Base-by-base conservation (phyloP, 2,113 vertebrate species). In the Engraulis encrasicolus region DNA sequence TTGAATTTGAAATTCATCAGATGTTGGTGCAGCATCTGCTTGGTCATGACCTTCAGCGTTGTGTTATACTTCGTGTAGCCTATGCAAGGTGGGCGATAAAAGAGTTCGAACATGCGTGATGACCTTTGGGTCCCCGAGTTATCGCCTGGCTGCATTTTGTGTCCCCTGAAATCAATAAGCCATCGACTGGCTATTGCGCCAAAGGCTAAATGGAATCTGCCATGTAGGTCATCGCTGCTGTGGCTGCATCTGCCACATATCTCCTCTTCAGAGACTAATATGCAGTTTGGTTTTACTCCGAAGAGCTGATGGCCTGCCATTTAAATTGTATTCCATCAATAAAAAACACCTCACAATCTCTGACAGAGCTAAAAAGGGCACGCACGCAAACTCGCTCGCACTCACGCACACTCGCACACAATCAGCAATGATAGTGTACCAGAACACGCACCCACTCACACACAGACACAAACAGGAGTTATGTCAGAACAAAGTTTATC, bases 401-500 rank as follows among this genome's bases (percentile, higher is more conserved):
- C n/a, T n/a, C n/a, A n/a, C n/a, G n/a, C n/a, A n/a, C n/a, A n/a
- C 11, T 7, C 23, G 27, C 58, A 27, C 27, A 27, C 27, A 34
- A n/a, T 0, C 12, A 34, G 66, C 23, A 23, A 18, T 36, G 23
- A 15, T 5, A 36, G 31, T 34, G 17, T 71, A 34, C 31, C 66
- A 74, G 31, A 34, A 74, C 66, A 74, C n/a, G n/a, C n/a, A n/a
- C n/a, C n/a, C n/a, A n/a, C n/a, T n/a, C n/a, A n/a, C n/a, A n/a
- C 11, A 7, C 23, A 61, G n/a, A 27, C 27, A 27, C 27, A 34
- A n/a, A 0, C 12, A 34, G 66, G 23, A 23, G 6, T 36, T 34
- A 31, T 71, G 17, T 15, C 66, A 74, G 31, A 34, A 74, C 66
- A 74, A 66, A 74, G 66, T 27, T 74, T 74, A 74, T 74, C 66